phyloP scores from a whole-genome alignment of 1,140 invertebrate genomes.

The Leguminivora glycinivorella region DNA sequence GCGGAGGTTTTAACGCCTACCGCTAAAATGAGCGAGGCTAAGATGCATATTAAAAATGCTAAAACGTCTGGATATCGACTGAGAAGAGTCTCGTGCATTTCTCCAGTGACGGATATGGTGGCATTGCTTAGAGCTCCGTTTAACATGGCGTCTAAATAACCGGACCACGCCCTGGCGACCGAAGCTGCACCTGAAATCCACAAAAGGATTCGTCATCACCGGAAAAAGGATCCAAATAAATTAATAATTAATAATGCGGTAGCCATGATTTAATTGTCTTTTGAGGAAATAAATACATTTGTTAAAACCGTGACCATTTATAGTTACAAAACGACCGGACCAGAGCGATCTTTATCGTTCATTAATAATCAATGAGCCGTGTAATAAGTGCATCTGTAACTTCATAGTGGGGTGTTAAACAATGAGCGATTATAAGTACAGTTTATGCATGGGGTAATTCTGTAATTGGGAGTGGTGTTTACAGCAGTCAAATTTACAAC shows the following conservation, averaged over 20 bases:
- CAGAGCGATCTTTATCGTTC: neutral
- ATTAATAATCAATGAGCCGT: neutral
- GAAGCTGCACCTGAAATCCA: constrained; percentile 87
- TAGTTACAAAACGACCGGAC: neutral
- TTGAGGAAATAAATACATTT: neutral
- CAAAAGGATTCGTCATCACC: neutral
- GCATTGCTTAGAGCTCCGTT: constrained; percentile 89
- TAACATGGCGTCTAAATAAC: constrained; percentile 92
- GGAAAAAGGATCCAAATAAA: too few species aligned
- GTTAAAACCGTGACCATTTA: neutral
- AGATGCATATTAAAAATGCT: constrained; percentile 87
- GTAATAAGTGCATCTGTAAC: neutral
- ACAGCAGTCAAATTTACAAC: neutral
- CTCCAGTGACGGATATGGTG: constrained; percentile 85
- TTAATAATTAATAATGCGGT: too few species aligned
- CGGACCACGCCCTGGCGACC: constrained; percentile 95
- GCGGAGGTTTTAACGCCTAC: constrained; percentile 93
- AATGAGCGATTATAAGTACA: neutral
- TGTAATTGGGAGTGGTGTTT: neutral
- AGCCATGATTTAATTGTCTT: too few species aligned
- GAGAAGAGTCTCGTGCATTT: constrained; percentile 85
- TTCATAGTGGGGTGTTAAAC: neutral
- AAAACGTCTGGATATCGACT: constrained; percentile 89
- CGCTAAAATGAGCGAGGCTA: constrained; percentile 85
- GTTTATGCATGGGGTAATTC: too few species aligned